Base-by-base conservation (phyloP, 2,797 vertebrate genomes). In the Perodicticus potto region DNA sequence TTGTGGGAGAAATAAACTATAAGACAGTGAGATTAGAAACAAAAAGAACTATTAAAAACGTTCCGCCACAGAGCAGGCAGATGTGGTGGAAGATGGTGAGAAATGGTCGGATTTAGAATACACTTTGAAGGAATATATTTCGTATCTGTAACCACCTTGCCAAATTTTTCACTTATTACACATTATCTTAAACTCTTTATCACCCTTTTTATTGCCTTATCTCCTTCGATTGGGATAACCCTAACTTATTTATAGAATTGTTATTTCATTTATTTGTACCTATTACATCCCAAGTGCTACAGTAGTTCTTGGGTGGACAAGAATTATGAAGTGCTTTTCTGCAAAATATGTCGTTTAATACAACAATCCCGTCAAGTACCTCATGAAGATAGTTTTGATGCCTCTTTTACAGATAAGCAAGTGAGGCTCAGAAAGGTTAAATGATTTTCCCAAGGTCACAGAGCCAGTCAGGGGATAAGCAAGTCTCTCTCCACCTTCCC, bases 321-420 rank as follows among this genome's bases (percentile, higher is more conserved):
- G 65, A 95, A 86, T 90, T 82, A 70, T 77, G 69, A 94, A 94
- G 69, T 7, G 23, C n/a, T 88, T 95, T 92, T 91, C 69, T 92
- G 85, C 32, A 85, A 94, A 94, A 77, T 63, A 72, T 5, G 4
- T 59, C 40, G 22, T 59, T 16, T 65, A 83, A 55, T 43, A 43
- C 7, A 34, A 90, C 6, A 43, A 37, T 49, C n/a, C 43, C 57
- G 0, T 67, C 81, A 93, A 87, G 63, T 40, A 80, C 34, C 5
- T 49, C 19, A 34, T 32, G 12, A n/a, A 61, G 49, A 55, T 74
- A 73, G 29, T 81, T 77, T 45, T 63, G 40, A n/a, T 61, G 55
- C 69, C 73, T 85, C 87, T 94, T 91, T 65, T 37, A 88, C 73
- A 95, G 73, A 86, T 83, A 72, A 95, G 59, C 57, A 80, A 89